phyloP scores from a whole-genome alignment of 1,140 invertebrate species.

The Scylla paramamosain region DNA sequence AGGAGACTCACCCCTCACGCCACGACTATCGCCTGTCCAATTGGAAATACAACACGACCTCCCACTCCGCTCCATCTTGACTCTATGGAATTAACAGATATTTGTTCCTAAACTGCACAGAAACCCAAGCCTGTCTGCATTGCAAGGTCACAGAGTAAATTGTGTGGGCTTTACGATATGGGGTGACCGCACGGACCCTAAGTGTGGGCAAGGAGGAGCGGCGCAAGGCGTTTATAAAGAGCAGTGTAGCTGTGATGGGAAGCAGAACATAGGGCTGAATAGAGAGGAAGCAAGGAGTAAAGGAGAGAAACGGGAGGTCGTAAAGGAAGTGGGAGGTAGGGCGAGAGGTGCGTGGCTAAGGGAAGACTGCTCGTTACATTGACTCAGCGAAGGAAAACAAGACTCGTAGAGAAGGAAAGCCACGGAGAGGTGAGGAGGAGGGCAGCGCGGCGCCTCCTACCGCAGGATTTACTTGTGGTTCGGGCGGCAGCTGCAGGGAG shows the following conservation, averaged over 20 bases:
- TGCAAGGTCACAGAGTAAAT: too few relatives aligned
- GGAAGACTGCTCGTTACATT: background rate
- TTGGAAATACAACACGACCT: too few relatives aligned
- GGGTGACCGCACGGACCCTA: background rate
- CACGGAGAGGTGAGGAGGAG: background rate
- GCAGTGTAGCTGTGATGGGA: background rate
- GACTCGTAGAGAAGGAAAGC: background rate
- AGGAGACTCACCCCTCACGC: background rate
- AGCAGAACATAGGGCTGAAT: background rate
- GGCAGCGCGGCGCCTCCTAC: background rate
- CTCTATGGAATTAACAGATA: too few relatives aligned
- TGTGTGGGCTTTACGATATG: background rate
- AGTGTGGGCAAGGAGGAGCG: background rate
- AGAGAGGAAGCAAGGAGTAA: background rate
- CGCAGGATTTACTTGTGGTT: conserved; percentile 10
- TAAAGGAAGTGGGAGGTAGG: background rate
- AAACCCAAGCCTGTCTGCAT: too few relatives aligned
- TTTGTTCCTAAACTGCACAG: too few relatives aligned
- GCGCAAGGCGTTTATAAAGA: background rate
- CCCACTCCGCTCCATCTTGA: too few relatives aligned
- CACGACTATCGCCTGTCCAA: too few relatives aligned
- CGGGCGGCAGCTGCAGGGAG: background rate
- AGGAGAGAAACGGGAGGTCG: background rate
- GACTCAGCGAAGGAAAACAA: conserved; percentile 2
- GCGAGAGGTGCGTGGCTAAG: background rate